Conservation (phyloP, 2,888 invertebrate species). For the Ceraclea dissimilis region DNA sequence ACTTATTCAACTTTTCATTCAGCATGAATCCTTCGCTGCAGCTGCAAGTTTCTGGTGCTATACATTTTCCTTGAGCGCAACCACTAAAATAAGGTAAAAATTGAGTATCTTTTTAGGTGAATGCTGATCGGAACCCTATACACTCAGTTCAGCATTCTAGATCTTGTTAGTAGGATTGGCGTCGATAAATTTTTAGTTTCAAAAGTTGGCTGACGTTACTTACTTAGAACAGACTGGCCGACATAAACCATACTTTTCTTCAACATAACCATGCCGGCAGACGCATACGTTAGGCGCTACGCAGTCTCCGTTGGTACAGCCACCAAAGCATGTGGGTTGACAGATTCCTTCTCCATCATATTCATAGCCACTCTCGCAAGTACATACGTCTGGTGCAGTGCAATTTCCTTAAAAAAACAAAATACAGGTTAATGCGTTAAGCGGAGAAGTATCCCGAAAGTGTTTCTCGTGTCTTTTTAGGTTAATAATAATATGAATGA, state of each 20-base stretch:
- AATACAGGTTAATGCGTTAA: constrained; percentile 1
- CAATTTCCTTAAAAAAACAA: constrained; percentile 36
- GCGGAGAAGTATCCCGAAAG: not conserved
- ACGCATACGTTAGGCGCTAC: constrained; percentile 47
- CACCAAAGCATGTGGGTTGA: constrained; percentile 35
- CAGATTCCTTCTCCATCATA: constrained; percentile 31
- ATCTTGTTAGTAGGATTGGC: too few relatives aligned
- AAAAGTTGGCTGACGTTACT: too few relatives aligned
- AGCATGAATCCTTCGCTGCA: constrained; percentile 34
- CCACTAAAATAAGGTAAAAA: constrained; percentile 32
- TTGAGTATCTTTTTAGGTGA: too few relatives aligned
- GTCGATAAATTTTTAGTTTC: too few relatives aligned
- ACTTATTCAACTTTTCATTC: constrained; percentile 36
- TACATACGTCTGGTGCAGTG: constrained; percentile 49
- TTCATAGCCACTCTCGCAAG: constrained; percentile 48
- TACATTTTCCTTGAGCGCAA: constrained; percentile 41
- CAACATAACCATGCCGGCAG: constrained; percentile 36
- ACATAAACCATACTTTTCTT: constrained; percentile 25
- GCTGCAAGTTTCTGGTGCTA: constrained; percentile 37
- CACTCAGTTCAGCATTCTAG: too few relatives aligned
- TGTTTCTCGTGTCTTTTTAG: not conserved
- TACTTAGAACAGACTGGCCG: constrained; percentile 36
- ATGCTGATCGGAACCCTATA: too few relatives aligned
- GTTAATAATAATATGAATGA: not conserved
- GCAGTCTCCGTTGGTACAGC: constrained; percentile 44